Evolutionary conservation across 2,797 vertebrate species (phyloP).

Genomic region (Trematomus bernacchii): DNA sequence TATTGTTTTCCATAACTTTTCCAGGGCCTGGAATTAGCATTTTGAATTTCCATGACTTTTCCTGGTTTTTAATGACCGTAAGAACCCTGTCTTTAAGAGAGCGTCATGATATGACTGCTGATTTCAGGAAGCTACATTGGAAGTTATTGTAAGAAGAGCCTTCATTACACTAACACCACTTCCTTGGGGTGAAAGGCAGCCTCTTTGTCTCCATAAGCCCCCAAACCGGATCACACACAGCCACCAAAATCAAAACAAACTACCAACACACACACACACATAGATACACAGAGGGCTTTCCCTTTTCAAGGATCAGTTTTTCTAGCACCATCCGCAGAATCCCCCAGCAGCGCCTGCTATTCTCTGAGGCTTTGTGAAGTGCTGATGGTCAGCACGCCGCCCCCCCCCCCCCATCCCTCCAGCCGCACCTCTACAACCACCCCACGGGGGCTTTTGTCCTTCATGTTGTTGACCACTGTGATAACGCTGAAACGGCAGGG

Average conservation of each 20-base stretch:
- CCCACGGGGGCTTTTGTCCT: slow-evolving; percentile 66
- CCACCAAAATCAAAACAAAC: slow-evolving; percentile 66
- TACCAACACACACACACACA: slow-evolving; percentile 50
- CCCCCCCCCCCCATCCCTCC: slow-evolving; percentile 19
- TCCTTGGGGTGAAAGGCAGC: slow-evolving; percentile 54
- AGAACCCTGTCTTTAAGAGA: too few relatives aligned
- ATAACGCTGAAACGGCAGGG: slow-evolving; percentile 74
- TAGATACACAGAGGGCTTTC: slow-evolving; percentile 22
- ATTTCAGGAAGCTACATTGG: slow-evolving; percentile 47
- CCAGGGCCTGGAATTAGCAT: too few relatives aligned
- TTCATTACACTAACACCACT: slow-evolving; percentile 57
- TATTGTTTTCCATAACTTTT: too few relatives aligned
- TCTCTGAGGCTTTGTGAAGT: slow-evolving; percentile 79
- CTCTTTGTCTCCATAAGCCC: slow-evolving; percentile 60
- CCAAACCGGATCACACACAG: slow-evolving; percentile 63
- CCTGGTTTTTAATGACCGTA: too few relatives aligned
- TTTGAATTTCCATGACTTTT: too few relatives aligned
- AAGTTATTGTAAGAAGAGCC: slow-evolving; percentile 58
- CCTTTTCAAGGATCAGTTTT: slow-evolving; percentile 58
- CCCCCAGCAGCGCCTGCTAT: slow-evolving; percentile 59
- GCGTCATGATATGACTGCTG: slow-evolving; percentile 42
- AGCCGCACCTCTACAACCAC: slow-evolving; percentile 36
- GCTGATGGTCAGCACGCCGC: slow-evolving; percentile 80
- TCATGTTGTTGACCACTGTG: slow-evolving; percentile 70
- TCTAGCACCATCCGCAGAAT: slow-evolving; percentile 73